Conservation (phyloP, 2,888 invertebrate genomes). For the Heliconius erato region DNA sequence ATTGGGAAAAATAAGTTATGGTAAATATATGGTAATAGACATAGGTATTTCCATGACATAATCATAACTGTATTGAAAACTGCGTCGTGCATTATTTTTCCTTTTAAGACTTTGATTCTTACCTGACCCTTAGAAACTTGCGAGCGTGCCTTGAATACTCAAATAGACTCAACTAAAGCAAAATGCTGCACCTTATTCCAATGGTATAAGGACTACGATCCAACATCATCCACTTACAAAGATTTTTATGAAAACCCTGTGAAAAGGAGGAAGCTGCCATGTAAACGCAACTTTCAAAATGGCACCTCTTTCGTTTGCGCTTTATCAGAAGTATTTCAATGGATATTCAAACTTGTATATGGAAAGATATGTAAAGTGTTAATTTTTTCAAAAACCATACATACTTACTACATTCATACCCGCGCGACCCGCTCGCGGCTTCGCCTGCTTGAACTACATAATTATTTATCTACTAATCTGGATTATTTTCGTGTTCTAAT, state of each 20-base stretch:
- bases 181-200: constrained; percentile 15
- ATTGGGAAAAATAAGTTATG: no score
- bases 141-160: constrained; percentile 45
- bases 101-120: constrained; percentile 40
- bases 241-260: constrained; percentile 44
- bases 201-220: constrained; percentile 20
- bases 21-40: neutral
- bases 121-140: constrained; percentile 42
- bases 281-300: constrained; percentile 48
- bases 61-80: neutral
- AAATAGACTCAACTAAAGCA: constrained; percentile 24
- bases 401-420: no score
- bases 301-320: constrained; percentile 44
- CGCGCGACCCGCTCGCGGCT: no score
- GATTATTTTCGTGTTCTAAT: no score
- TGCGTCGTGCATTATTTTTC: constrained; percentile 31
- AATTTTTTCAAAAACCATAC: no score
- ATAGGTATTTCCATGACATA: neutral
- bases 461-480: no score
- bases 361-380: neutral
- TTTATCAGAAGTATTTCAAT: constrained; percentile 41
- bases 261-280: constrained; percentile 38
- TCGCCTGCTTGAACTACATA: no score
- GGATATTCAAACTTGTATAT: constrained; percentile 26
- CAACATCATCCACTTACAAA: constrained; percentile 11